Conservation (phyloP, 2,797 vertebrate species). For the Emys orbicularis region DNA sequence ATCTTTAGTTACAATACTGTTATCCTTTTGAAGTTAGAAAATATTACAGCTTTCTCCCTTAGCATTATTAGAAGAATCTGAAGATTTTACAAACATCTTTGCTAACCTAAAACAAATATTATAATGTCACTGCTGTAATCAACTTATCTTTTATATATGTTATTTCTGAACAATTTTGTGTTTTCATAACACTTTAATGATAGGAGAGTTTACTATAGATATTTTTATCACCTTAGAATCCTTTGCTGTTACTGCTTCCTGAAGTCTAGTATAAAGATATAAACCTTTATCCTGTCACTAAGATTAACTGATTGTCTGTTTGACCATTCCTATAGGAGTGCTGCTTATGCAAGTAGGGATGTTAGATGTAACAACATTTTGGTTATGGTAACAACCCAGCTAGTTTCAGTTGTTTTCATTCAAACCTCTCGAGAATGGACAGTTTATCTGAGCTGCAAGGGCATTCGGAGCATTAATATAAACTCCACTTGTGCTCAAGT, state of each 20-base stretch:
- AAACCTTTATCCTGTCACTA: neutral
- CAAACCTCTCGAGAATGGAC: neutral
- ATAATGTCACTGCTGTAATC: neutral
- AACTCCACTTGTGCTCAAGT: too few relatives aligned
- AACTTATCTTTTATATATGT: neutral
- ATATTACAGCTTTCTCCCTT: neutral
- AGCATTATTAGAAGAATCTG: neutral
- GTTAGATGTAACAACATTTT: neutral
- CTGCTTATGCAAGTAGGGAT: neutral
- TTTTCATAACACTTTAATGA: accelerated
- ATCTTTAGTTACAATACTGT: neutral
- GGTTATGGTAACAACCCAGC: neutral
- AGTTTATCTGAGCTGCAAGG: neutral
- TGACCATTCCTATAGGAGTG: neutral
- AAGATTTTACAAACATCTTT: neutral
- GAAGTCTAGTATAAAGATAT: neutral
- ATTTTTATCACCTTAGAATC: neutral
- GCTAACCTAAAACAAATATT: neutral
- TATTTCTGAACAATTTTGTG: neutral
- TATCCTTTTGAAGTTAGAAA: neutral
- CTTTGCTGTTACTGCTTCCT: neutral
- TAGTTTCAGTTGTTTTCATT: neutral
- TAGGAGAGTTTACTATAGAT: neutral
- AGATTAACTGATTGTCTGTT: neutral
- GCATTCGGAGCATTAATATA: too few relatives aligned